These are phyloP conservation scores for Ochotona curzoniae DNA, from an alignment of 2,113 vertebrate species.

Conservation along the genomic window DNA sequence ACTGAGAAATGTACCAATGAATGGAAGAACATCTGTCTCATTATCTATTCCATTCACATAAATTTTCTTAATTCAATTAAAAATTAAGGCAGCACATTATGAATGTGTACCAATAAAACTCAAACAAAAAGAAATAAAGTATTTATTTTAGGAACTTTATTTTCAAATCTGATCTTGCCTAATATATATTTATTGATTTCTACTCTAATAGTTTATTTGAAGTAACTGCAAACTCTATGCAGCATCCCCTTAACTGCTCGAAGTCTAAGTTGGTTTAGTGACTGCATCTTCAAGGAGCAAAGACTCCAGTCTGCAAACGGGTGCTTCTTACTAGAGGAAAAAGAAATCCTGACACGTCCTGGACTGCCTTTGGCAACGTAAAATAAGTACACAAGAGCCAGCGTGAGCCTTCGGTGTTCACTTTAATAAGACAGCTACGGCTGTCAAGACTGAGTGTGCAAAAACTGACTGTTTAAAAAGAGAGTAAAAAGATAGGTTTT, in stretches of 20 bases:
- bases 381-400: constrained; percentile 8
- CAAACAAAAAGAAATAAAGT: not conserved
- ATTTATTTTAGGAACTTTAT: constrained; percentile 25
- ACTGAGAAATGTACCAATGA: too few relatives aligned
- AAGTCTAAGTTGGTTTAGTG: not conserved
- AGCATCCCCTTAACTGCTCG: not conserved
- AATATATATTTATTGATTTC: not conserved
- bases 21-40: too few relatives aligned
- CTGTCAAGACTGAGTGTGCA: not conserved
- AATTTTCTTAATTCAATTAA: too few relatives aligned
- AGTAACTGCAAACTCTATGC: not conserved
- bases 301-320: not conserved
- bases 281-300: not conserved
- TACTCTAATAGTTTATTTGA: constrained; percentile 40
- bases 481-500: not conserved
- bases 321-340: constrained; percentile 11
- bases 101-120: constrained; percentile 13
- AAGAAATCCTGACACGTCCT: constrained; percentile 34
- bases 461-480: not conserved
- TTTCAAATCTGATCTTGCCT: constrained; percentile 27
- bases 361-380: constrained; percentile 17
- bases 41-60: too few relatives aligned
- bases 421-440: not conserved
- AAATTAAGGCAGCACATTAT: not conserved
- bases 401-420: constrained; percentile 14